Base-by-base conservation (phyloP, 2,113 vertebrate species). In the Lagopus leucura region DNA sequence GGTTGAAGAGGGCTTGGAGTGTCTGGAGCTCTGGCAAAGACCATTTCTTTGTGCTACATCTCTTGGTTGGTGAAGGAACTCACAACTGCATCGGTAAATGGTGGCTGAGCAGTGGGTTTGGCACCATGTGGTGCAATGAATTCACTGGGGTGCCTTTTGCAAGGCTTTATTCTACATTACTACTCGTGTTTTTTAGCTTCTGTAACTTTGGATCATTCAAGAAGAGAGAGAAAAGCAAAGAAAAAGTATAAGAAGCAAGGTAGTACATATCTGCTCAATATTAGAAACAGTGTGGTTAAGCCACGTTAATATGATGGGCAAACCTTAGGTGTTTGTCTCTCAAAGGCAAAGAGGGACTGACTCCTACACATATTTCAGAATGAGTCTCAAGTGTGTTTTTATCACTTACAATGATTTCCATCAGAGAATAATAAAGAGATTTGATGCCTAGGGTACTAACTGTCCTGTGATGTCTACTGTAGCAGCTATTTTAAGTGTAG, bases 401-500 rank as follows among this genome's bases (percentile, higher is more conserved):
- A 79, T 76, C 6, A 64, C 42, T 95, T 88, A 74, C 3, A 88
- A 55, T 95, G 36, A 91, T 80, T 95, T 92, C 79, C 5, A 0
- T 91, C 63, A 64, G 60, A 70, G 85, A 90, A 91, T 70, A 90
- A 90, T 80, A 67, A n/a, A 63, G 30, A 93, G 55, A 42, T 69
- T 76, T 71, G 70, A 61, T 93, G 81, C 86, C 63, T 66, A 47
- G 25, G 69, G 75, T 96, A 85, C 75, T 85, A 80, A 82, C 47
- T 73, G 85, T 82, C 91, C 82, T 90, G 27, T 86, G 82, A 48
- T 93, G 90, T 90, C 22, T 88, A 65, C 52, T 92, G 34, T 86
- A 81, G 88, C 78, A 88, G 64, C 57, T 94, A 83, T 91, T 89
- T 94, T 77, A 89, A 90, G 79, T 52, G 69, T 69, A 92, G 93